Percentiles rank a stretch among this genome's conserved stretches.
These are phyloP conservation scores for Melipona bicolor DNA, from an alignment of 2,888 invertebrate genomes.

Conservation along the genomic window DNA sequence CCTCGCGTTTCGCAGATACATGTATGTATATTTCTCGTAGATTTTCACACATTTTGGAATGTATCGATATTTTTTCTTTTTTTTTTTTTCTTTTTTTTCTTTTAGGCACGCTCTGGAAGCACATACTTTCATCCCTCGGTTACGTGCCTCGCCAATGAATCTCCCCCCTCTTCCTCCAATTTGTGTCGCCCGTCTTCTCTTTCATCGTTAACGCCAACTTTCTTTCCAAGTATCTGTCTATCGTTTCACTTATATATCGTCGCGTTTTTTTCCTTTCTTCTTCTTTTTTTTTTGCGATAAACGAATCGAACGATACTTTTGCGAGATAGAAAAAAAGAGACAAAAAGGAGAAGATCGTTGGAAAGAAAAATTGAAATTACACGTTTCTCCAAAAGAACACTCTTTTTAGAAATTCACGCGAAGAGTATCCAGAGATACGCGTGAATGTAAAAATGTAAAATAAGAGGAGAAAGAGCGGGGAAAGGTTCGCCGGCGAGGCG, in stretches of 20 bases:
- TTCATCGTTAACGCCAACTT: slow-evolving; percentile 7
- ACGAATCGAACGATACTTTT: neutral
- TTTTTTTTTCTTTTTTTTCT: too few species aligned
- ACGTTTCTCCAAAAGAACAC: neutral
- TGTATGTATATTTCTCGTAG: neutral
- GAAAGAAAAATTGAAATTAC: neutral
- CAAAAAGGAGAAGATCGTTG: neutral
- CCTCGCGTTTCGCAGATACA: slow-evolving; percentile 26
- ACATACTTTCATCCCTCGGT: slow-evolving; percentile 50
- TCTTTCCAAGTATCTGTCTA: too few species aligned
- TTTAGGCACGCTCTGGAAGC: slow-evolving; percentile 64
- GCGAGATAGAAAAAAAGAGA: slow-evolving; percentile 28
- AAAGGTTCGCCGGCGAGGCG: slow-evolving; percentile 16
- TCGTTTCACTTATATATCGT: too few species aligned
- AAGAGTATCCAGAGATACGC: too few species aligned
- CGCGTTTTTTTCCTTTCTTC: too few species aligned
- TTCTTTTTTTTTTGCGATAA: too few species aligned
- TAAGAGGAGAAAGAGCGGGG: neutral
- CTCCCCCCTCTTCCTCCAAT: neutral
- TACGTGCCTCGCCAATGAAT: slow-evolving; percentile 22
- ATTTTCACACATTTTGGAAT: slow-evolving; percentile 66
- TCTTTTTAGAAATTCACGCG: too few species aligned
- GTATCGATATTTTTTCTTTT: slow-evolving; percentile 51
- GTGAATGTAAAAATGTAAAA: neutral
- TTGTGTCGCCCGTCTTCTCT: neutral